Evolutionary conservation across 2,888 invertebrate genomes (phyloP), one percentile per base, ranked within the genome.

Genomic region (Habroteleia sp.): DNA sequence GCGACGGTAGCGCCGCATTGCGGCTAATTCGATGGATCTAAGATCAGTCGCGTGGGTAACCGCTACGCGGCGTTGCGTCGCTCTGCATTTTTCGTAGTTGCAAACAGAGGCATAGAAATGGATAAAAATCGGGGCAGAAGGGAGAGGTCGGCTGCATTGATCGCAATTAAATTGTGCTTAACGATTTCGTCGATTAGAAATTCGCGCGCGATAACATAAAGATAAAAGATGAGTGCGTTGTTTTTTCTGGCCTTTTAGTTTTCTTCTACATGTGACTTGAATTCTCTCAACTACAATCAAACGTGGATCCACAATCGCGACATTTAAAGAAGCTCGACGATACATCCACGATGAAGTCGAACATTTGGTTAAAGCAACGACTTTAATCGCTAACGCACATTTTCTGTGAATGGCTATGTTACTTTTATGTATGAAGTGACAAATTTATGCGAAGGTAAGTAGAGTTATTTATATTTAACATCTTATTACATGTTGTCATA

Each of bases 251-350:
- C 6, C 29, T 20, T 17, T 20, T 10, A 11, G 16, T 13, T 54
- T 27, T 16, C 63, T 29, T 58, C 54, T 56, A 52, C 8, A n/a
- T 50, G 23, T 31, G 20, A 39, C 13, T 58, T 42, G 37, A 8
- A 14, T 44, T 27, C 48, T 27, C 33, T 50, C 58, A 35, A 39
- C 65, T 72, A 65, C 48, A 50, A 65, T 52, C 52, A 56, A 60
- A 65, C 44, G 37, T 41, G 39, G 58, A 52, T 65, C 50, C 60
- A 65, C 60, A 66, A 65, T 66, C 66, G 66, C 56, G 69, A 60
- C 69, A 68, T 58, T 58, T 35, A 58, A 50, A 58, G 50, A 68
- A 68, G 68, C 68, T 68, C 58, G 50, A 46, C 37, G 11, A n/a
- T 23, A 44, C 58, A 42, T 44, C 56, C 5, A 39, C 6, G 27